Percentiles rank a stretch among this genome's conserved stretches.
Conservation (phyloP, 2,888 invertebrate species). For the Diarsia rubi region DNA sequence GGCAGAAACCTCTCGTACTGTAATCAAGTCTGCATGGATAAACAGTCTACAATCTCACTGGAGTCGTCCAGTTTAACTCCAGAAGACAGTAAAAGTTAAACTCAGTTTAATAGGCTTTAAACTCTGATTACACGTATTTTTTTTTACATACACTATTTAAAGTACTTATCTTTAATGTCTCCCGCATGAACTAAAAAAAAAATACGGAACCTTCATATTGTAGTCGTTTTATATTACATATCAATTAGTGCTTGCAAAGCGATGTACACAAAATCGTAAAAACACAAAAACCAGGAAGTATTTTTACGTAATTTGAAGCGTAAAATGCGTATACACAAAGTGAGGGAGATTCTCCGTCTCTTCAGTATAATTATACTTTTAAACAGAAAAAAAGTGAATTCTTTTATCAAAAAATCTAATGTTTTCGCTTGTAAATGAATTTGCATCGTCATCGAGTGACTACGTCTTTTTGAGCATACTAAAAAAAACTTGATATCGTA, state of each 20-base stretch:
- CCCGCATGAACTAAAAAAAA: slow-evolving; percentile 26
- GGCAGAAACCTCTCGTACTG: background rate
- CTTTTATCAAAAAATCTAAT: background rate
- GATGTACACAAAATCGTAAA: slow-evolving; percentile 38
- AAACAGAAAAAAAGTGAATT: background rate
- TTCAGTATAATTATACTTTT: slow-evolving; percentile 21
- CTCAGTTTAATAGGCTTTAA: background rate
- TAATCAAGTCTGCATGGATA: too few species aligned
- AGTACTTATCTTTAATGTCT: slow-evolving; percentile 27
- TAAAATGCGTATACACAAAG: slow-evolving; percentile 44
- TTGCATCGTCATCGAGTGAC: slow-evolving; percentile 20
- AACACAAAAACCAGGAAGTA: slow-evolving; percentile 59
- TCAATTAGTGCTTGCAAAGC: slow-evolving; percentile 45
- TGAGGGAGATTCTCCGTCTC: slow-evolving; percentile 32
- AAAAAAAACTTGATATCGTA: slow-evolving; percentile 10
- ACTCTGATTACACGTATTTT: background rate
- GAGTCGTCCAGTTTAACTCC: background rate
- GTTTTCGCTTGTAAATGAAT: background rate
- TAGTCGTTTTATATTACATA: slow-evolving; percentile 23
- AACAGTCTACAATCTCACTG: background rate
- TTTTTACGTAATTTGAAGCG: slow-evolving; percentile 49
- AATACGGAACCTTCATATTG: slow-evolving; percentile 45
- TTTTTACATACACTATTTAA: background rate
- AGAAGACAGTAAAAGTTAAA: background rate
- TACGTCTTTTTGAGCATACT: too few species aligned